Percentiles rank a stretch among this genome's conserved stretches.
Evolutionary conservation across 2,113 vertebrate species (phyloP).

Genomic region (Microtus pennsylvanicus): DNA sequence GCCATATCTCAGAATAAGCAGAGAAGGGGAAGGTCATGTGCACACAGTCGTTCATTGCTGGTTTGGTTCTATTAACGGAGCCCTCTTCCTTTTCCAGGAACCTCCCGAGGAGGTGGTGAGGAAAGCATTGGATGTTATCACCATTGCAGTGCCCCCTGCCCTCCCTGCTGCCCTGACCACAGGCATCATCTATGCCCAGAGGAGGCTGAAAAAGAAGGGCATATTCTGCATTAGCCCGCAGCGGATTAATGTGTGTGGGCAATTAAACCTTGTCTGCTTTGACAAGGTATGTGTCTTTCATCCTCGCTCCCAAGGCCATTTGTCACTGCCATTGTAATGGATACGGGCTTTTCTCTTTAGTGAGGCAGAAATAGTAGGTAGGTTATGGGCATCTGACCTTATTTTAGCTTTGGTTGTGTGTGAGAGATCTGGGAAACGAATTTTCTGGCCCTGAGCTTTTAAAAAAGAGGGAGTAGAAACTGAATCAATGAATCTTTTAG

Average conservation of each 20-base stretch:
- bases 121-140: slow-evolving; percentile 89
- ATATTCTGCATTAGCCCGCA: slow-evolving; percentile 91
- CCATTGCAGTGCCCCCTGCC: slow-evolving; percentile 89
- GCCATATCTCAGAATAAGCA: slow-evolving; percentile 40
- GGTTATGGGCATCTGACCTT: neutral
- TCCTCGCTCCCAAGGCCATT: neutral
- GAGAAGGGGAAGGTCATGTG: neutral
- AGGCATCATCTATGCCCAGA: slow-evolving; percentile 89
- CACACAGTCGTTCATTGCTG: no score
- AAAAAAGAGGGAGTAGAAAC: neutral
- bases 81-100: slow-evolving; percentile 77
- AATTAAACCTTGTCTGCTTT: slow-evolving; percentile 90
- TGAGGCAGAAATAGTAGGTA: neutral
- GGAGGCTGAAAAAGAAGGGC: slow-evolving; percentile 87
- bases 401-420: slow-evolving; percentile 22
- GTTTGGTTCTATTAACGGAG: neutral
- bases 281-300: slow-evolving; percentile 86
- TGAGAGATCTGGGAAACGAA: neutral
- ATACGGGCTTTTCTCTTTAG: neutral
- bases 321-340: neutral
- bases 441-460: neutral
- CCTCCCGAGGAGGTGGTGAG: slow-evolving; percentile 85
- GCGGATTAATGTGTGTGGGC: slow-evolving; percentile 90
- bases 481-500: neutral
- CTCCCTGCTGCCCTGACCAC: slow-evolving; percentile 89